phyloP scores from a whole-genome alignment of 2,888 invertebrate species.

The Craniophora ligustri region DNA sequence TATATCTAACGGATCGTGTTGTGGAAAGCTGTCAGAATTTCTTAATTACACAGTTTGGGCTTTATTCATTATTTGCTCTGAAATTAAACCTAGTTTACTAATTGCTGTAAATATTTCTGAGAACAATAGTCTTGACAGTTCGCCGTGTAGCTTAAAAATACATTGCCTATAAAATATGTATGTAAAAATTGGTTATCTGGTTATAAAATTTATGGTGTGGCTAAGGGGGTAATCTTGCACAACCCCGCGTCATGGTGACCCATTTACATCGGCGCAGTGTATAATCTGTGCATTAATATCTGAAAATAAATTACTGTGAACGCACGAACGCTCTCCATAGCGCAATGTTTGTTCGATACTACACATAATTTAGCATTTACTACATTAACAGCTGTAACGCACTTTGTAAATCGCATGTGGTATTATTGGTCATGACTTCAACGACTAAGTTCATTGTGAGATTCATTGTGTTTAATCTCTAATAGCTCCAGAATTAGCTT shows the following conservation, averaged over 20 bases:
- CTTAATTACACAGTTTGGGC: conserved; percentile 55
- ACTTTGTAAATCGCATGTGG: conserved; percentile 23
- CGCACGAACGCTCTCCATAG: conserved; percentile 54
- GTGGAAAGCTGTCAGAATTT: conserved; percentile 60
- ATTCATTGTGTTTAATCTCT: conserved; percentile 48
- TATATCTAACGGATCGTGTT: conserved; percentile 67
- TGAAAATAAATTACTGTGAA: conserved; percentile 63
- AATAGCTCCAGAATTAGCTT: conserved; percentile 56
- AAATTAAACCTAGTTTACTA: conserved; percentile 45
- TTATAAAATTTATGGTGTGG: conserved; percentile 66
- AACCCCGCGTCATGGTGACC: conserved; percentile 72
- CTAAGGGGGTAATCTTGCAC: conserved; percentile 72
- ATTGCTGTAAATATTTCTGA: conserved; percentile 41
- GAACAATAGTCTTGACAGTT: conserved; percentile 30
- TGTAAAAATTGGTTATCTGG: conserved; percentile 32
- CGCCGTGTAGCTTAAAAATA: conserved; percentile 23
- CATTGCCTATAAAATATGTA: conserved; percentile 22
- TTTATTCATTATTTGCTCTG: conserved; percentile 49
- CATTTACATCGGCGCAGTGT: conserved; percentile 68
- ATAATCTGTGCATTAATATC: conserved; percentile 73
- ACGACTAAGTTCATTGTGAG: conserved; percentile 20
- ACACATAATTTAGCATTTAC: conserved; percentile 55
- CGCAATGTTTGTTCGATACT: conserved; percentile 64
- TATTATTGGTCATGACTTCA: conserved; percentile 4
- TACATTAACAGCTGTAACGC: conserved; percentile 30